Percentiles rank a stretch among this genome's conserved stretches.
These are phyloP conservation scores for Trachymyrmex cornetzi DNA, from an alignment of 1,140 invertebrate species.

Conservation along the genomic window DNA sequence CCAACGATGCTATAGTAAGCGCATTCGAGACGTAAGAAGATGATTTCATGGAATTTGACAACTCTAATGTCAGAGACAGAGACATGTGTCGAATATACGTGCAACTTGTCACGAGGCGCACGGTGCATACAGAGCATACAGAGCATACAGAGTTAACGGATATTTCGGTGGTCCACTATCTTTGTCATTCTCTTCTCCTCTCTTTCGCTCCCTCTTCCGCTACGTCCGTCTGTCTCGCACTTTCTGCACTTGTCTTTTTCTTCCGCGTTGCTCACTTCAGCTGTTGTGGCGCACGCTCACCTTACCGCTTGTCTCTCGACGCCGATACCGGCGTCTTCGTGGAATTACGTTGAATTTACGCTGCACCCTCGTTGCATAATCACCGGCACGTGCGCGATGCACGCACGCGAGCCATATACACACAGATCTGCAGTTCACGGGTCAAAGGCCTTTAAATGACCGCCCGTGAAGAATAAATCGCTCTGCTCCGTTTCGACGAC, in stretches of 20 bases:
- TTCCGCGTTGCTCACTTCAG: constrained; percentile 45
- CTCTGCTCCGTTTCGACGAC: background rate
- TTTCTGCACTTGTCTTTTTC: constrained; percentile 33
- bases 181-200: constrained; percentile 11
- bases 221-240: background rate
- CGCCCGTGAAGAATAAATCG: constrained; percentile 32
- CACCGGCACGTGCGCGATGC: constrained; percentile 54
- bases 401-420: constrained; percentile 24
- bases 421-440: constrained; percentile 21
- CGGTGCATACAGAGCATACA: background rate
- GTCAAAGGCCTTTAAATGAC: constrained; percentile 53
- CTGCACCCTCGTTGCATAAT: constrained; percentile 58
- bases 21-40: background rate
- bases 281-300: constrained; percentile 51
- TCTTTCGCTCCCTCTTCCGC: background rate
- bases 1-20: background rate
- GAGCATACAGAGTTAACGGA: constrained; percentile 43
- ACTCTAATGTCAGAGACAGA: constrained; percentile 9
- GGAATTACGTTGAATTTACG: constrained; percentile 61
- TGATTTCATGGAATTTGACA: constrained; percentile 62
- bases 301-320: constrained; percentile 59
- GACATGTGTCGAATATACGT: constrained; percentile 40
- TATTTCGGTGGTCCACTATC: constrained; percentile 66
- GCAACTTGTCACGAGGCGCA: constrained; percentile 29
- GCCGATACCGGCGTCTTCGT: constrained; percentile 43